A percentile compares a stretch with the other conserved stretches of the same genome.
phyloP scores from a whole-genome alignment of 2,888 invertebrate genomes.

The Drosophila histrio region DNA sequence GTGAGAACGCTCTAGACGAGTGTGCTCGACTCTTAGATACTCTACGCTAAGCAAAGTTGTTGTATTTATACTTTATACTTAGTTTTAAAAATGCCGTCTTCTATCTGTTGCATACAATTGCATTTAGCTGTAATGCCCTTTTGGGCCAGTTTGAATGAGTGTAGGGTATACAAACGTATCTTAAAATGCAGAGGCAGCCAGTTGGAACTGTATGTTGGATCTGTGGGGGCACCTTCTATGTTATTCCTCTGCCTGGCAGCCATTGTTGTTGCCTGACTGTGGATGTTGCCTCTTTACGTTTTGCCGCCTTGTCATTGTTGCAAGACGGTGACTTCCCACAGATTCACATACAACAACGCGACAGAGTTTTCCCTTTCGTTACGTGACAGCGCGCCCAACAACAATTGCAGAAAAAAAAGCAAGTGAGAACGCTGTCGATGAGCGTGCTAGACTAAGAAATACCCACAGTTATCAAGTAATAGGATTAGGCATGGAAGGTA shows the following conservation, averaged over 20 bases:
- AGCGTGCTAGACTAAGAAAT: background rate
- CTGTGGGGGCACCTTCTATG: slow-evolving; percentile 48
- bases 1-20: background rate
- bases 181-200: slow-evolving; percentile 66
- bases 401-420: slow-evolving; percentile 17
- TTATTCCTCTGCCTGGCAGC: slow-evolving; percentile 47
- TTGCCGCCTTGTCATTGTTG: slow-evolving; percentile 67
- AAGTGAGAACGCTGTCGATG: slow-evolving; percentile 3
- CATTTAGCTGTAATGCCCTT: background rate
- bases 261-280: slow-evolving; percentile 41
- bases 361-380: slow-evolving; percentile 73
- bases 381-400: slow-evolving; percentile 72
- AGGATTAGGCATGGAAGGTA: too few species aligned
- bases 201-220: slow-evolving; percentile 49
- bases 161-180: slow-evolving; percentile 43
- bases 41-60: too few species aligned
- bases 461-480: background rate
- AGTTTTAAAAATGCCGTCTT: too few species aligned
- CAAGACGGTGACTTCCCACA: slow-evolving; percentile 75
- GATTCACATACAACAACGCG: slow-evolving; percentile 44
- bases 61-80: background rate
- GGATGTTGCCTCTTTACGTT: slow-evolving; percentile 41
- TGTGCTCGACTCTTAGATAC: background rate
- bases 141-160: background rate
- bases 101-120: background rate